phyloP scores from a whole-genome alignment of 2,888 invertebrate species.

The Rhorus exstirpatorius region DNA sequence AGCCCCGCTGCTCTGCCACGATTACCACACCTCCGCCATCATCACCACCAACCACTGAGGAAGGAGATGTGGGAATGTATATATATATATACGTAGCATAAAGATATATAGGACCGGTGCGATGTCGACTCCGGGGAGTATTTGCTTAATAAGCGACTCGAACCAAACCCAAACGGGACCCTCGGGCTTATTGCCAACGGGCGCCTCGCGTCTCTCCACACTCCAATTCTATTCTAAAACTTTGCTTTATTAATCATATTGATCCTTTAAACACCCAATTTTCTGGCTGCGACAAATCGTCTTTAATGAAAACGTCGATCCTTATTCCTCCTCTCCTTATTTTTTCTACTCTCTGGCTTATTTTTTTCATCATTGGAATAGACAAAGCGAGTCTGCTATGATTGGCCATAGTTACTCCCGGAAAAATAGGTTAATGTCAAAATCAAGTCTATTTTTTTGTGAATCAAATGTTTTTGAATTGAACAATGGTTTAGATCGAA shows the following conservation, averaged over 20 bases:
- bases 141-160: constrained; percentile 81
- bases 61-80: constrained; percentile 26
- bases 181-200: constrained; percentile 80
- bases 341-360: too few species aligned
- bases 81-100: constrained; percentile 34
- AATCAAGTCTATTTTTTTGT: too few species aligned
- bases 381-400: too few species aligned
- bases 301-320: background rate
- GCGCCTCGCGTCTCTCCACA: constrained; percentile 66
- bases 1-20: constrained; percentile 72
- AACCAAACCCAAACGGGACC: constrained; percentile 76
- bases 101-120: constrained; percentile 40
- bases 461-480: too few species aligned
- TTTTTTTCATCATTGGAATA: background rate
- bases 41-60: constrained; percentile 50
- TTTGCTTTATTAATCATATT: constrained; percentile 25
- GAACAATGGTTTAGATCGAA: too few species aligned
- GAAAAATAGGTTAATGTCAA: too few species aligned
- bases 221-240: constrained; percentile 26
- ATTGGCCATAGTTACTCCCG: too few species aligned
- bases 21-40: constrained; percentile 61
- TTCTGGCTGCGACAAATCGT: background rate
- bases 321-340: too few species aligned
- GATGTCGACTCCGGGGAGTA: constrained; percentile 70
- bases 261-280: constrained; percentile 8